A percentile compares a stretch with the other conserved stretches of the same genome.
Evolutionary conservation across 2,797 vertebrate species (phyloP).

Genomic region (Acanthurus tractus): DNA sequence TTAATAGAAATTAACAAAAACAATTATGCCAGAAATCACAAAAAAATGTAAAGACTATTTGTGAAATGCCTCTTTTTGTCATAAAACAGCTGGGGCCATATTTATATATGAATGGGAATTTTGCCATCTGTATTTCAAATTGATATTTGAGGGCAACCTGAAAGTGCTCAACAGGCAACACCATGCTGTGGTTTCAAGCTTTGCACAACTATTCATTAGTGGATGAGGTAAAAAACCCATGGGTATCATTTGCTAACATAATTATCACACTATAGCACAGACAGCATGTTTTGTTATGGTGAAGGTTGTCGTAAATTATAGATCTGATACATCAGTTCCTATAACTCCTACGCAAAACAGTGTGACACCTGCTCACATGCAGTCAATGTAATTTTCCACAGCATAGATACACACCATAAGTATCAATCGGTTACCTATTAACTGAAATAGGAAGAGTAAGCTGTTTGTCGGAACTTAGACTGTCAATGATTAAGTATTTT

Average conservation of each 20-base stretch:
- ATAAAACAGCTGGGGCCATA: neutral
- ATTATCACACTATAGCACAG: constrained; percentile 18
- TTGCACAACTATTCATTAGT: constrained; percentile 35
- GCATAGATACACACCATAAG: neutral
- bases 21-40: neutral
- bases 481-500: constrained; percentile 48
- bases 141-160: constrained; percentile 10
- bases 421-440: constrained; percentile 45
- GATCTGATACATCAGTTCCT: neutral
- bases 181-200: constrained; percentile 23
- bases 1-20: neutral
- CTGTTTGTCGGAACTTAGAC: neutral
- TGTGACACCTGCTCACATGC: neutral
- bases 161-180: neutral
- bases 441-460: constrained; percentile 8
- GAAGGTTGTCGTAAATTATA: neutral
- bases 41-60: neutral
- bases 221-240: constrained; percentile 9
- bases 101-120: neutral
- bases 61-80: neutral
- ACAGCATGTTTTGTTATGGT: constrained; percentile 3
- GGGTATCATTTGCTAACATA: constrained; percentile 8
- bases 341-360: neutral
- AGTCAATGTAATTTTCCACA: neutral
- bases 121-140: too few species aligned